These are phyloP conservation scores for Dreissena polymorpha DNA, from an alignment of 1,140 invertebrate genomes.

Conservation along the genomic window DNA sequence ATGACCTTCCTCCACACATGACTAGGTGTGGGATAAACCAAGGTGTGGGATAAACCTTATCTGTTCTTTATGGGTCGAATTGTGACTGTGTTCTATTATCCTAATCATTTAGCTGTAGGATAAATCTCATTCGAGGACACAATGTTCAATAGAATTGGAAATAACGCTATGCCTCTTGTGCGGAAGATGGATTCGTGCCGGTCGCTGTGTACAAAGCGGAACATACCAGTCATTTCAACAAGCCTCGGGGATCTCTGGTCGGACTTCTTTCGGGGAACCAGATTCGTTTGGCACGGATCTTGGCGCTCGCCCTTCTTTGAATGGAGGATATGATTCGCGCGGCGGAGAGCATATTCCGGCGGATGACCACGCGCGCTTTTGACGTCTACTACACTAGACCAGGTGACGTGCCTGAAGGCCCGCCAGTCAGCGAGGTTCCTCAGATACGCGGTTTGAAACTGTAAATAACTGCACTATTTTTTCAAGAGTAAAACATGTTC, in stretches of 20 bases:
- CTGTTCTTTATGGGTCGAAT: too few relatives aligned
- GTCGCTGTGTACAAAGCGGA: background rate
- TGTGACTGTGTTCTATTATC: too few relatives aligned
- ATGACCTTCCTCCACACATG: too few relatives aligned
- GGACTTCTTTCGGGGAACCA: constrained; percentile 12
- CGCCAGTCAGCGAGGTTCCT: background rate
- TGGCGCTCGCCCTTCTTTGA: background rate
- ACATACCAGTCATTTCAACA: background rate
- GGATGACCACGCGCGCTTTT: background rate
- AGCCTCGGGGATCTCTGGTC: background rate
- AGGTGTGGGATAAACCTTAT: too few relatives aligned
- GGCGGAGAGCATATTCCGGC: background rate
- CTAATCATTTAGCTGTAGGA: too few relatives aligned
- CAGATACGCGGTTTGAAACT: background rate
- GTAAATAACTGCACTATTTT: background rate
- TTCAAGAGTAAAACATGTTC: too few relatives aligned
- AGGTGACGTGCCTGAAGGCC: background rate
- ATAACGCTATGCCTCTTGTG: background rate
- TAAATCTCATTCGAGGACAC: background rate
- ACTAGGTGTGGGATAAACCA: too few relatives aligned
- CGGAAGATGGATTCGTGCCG: background rate
- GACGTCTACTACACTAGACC: constrained; percentile 12
- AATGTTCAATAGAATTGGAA: constrained; percentile 4
- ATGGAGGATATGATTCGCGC: background rate
- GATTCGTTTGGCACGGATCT: background rate